Evolutionary conservation across 2,113 vertebrate species (phyloP).

Genomic region (Rhinolophus sinicus): DNA sequence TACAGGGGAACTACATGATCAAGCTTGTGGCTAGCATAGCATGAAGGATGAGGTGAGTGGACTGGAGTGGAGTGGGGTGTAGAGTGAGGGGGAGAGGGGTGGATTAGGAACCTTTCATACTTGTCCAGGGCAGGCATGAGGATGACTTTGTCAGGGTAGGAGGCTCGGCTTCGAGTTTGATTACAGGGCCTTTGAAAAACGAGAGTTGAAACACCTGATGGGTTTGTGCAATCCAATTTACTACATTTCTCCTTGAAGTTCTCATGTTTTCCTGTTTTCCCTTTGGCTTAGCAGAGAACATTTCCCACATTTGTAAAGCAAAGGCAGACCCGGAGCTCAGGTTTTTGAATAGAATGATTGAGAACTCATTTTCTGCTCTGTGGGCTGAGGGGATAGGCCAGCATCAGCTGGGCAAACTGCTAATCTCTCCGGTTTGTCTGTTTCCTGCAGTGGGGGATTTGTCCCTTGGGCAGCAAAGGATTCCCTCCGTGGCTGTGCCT

Average conservation of each 20-base stretch:
- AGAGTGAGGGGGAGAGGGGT: neutral
- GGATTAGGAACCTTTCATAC: neutral
- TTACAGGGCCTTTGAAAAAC: neutral
- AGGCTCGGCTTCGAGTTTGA: neutral
- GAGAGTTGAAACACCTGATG: neutral
- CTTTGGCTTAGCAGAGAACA: neutral
- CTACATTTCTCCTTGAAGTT: neutral
- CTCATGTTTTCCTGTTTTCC: conserved; percentile 34
- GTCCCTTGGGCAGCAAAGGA: conserved; percentile 65
- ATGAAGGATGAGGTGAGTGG: neutral
- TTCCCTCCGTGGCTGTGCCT: conserved; percentile 70
- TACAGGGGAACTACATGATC: neutral
- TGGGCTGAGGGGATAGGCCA: neutral
- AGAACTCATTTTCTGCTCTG: conserved; percentile 27
- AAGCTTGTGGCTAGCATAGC: neutral
- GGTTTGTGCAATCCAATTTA: neutral
- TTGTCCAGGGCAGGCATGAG: neutral
- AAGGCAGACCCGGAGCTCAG: neutral
- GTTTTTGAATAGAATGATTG: neutral
- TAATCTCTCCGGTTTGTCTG: conserved; percentile 69
- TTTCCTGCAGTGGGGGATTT: conserved; percentile 72
- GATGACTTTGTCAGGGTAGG: neutral
- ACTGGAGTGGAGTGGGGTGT: neutral
- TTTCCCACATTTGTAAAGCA: conserved; percentile 23
- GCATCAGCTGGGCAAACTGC: conserved; percentile 53